A percentile compares a stretch with the other conserved stretches of the same genome.
Conservation (phyloP, 2,113 vertebrate species). For the Micromys minutus region DNA sequence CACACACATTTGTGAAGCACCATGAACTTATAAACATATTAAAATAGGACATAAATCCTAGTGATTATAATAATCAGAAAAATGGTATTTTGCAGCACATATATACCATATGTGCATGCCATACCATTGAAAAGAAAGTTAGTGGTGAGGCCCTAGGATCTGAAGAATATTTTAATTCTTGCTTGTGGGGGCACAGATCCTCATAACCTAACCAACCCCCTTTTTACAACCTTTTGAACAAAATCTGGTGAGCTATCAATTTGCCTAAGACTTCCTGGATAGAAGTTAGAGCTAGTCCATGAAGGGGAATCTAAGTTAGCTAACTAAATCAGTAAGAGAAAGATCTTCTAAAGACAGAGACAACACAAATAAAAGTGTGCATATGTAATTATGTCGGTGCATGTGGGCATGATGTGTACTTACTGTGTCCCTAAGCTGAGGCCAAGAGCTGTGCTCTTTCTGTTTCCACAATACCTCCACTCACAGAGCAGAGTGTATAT, state of each 20-base stretch:
- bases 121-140: neutral
- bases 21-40: neutral
- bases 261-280: conserved; percentile 19
- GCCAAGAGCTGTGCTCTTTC: neutral
- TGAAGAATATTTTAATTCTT: neutral
- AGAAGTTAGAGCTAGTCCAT: neutral
- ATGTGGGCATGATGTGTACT: neutral
- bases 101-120: neutral
- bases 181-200: neutral
- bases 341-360: neutral
- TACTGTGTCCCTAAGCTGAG: neutral
- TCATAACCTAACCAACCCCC: neutral
- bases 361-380: neutral
- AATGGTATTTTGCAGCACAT: neutral
- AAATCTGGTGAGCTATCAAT: neutral
- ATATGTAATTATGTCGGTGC: neutral
- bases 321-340: neutral
- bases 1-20: neutral
- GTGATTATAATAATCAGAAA: neutral
- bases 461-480: no score
- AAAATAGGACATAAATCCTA: neutral
- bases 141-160: neutral
- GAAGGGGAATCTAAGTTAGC: neutral
- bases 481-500: neutral
- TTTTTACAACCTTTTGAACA: neutral